A percentile compares a stretch with the other conserved stretches of the same genome.
These are phyloP conservation scores for Alsophila aescularia DNA, from an alignment of 2,888 invertebrate species.

Conservation along the genomic window DNA sequence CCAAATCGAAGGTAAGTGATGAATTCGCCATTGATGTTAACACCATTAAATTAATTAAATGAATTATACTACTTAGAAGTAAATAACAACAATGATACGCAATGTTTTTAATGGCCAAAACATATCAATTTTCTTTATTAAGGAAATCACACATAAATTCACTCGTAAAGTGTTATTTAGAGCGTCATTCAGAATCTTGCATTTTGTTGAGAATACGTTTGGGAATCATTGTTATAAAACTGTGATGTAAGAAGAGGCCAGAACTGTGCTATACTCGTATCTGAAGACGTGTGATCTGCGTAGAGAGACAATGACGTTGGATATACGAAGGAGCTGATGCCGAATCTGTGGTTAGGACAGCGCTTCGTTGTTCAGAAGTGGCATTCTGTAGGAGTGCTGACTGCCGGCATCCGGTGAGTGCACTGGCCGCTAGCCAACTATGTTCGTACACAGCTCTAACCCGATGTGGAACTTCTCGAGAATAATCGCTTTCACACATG, in stretches of 20 bases:
- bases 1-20: too few relatives aligned
- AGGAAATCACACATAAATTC: conserved; percentile 33
- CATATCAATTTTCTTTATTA: conserved; percentile 32
- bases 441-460: conserved; percentile 63
- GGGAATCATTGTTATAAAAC: conserved; percentile 24
- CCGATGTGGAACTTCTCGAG: conserved; percentile 60
- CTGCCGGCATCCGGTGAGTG: conserved; percentile 66
- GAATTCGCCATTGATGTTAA: too few relatives aligned
- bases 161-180: conserved; percentile 26
- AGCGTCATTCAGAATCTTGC: conserved; percentile 17
- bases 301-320: conserved; percentile 13
- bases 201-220: conserved; percentile 21
- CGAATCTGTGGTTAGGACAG: conserved; percentile 23
- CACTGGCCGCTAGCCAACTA: conserved; percentile 68
- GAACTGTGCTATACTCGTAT: not conserved
- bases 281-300: conserved; percentile 11
- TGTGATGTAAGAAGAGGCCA: conserved; percentile 20
- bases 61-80: not conserved
- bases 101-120: conserved; percentile 4
- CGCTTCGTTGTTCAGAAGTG: conserved; percentile 33
- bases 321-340: not conserved
- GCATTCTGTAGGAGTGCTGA: conserved; percentile 46
- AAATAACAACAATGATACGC: conserved; percentile 7
- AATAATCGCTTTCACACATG: conserved; percentile 51
- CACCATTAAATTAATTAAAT: too few relatives aligned